A percentile compares a stretch with the other conserved stretches of the same genome.
Evolutionary conservation across 2,113 vertebrate species (phyloP).

Genomic region (Antechinus stuartii): DNA sequence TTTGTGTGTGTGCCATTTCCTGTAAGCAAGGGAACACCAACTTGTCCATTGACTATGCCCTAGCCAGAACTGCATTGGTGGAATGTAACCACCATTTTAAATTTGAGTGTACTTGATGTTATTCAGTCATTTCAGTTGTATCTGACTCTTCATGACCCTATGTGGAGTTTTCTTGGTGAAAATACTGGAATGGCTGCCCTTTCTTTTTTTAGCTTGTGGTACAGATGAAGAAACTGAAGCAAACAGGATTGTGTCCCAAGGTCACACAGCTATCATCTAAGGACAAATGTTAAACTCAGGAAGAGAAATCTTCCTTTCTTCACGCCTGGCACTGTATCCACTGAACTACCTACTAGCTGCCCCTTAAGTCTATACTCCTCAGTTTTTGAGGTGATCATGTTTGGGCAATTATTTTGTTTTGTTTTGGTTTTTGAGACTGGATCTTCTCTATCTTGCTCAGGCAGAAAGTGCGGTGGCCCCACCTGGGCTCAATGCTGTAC

Average conservation of each 20-base stretch:
- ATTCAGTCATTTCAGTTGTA: background rate
- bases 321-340: too few species aligned
- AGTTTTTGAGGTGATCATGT: background rate
- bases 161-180: background rate
- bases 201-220: background rate
- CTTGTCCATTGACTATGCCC: too few species aligned
- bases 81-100: too few species aligned
- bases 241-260: background rate
- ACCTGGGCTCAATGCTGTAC: background rate
- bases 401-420: background rate
- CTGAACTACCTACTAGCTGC: background rate
- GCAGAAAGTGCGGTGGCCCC: background rate
- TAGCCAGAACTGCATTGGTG: too few species aligned
- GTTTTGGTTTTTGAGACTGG: background rate
- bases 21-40: too few species aligned
- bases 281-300: background rate
- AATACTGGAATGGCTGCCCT: background rate
- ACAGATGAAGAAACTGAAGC: background rate
- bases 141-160: background rate
- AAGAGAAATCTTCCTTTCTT: background rate
- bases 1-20: too few species aligned
- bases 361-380: background rate
- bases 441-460: background rate
- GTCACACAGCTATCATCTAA: background rate
- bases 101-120: background rate